These are phyloP conservation scores for Pristionchus maxplancki DNA, from an alignment of 2,888 invertebrate genomes.

Conservation along the genomic window DNA sequence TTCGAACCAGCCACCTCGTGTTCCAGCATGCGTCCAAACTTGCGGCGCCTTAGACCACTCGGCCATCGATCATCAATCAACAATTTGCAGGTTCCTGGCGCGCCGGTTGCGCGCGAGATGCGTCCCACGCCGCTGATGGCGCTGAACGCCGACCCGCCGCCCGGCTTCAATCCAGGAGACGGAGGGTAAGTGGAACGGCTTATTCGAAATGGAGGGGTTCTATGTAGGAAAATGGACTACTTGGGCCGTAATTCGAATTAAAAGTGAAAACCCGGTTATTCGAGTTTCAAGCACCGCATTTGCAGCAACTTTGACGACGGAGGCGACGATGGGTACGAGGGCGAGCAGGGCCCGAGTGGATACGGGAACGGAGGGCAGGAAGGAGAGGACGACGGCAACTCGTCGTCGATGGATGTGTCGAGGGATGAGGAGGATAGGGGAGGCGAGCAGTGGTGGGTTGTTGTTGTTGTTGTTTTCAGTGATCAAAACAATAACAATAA, in stretches of 20 bases:
- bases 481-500: background rate
- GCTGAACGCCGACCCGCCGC: background rate
- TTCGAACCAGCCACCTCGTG: too few relatives aligned
- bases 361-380: background rate
- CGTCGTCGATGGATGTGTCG: background rate
- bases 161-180: background rate
- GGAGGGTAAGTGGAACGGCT: background rate
- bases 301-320: constrained; percentile 12
- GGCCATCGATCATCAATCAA: too few relatives aligned
- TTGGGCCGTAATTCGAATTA: background rate
- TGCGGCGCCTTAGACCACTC: too few relatives aligned
- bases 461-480: background rate
- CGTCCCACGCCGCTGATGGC: constrained; percentile 19
- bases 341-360: constrained; percentile 4
- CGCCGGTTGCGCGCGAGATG: constrained; percentile 30
- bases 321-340: background rate
- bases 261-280: background rate
- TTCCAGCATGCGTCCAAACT: too few relatives aligned
- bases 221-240: background rate
- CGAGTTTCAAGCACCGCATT: too few relatives aligned
- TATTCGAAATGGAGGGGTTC: too few relatives aligned
- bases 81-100: background rate
- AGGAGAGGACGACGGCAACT: background rate
- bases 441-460: background rate
- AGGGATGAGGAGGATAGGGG: background rate